Evolutionary conservation across 2,113 vertebrate species (phyloP).

Genomic region (Bufo gargarizans): DNA sequence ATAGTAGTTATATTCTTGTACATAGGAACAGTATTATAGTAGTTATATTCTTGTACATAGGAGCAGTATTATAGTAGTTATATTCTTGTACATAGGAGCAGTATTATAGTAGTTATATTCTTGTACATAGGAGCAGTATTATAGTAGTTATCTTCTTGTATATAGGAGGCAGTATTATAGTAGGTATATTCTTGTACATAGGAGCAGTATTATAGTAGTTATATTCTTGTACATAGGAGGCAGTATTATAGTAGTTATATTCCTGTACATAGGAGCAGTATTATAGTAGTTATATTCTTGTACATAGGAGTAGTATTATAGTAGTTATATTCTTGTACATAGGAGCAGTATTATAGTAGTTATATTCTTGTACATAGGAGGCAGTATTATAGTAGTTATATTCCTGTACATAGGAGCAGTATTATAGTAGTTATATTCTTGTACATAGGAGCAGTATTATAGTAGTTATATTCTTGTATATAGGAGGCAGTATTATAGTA

Average conservation of each 20-base stretch:
- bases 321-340: conserved; percentile 15
- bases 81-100: conserved; percentile 1
- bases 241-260: conserved; percentile 24
- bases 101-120: conserved; percentile 13
- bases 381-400: conserved; percentile 13
- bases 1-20: conserved; percentile 14
- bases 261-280: conserved; percentile 6
- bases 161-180: background rate
- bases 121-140: background rate
- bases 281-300: conserved; percentile 16
- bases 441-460: conserved; percentile 7
- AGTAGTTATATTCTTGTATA: conserved; percentile 16
- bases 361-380: conserved; percentile 15
- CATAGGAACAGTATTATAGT: background rate
- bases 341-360: conserved; percentile 6
- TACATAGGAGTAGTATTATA: conserved; percentile 5
- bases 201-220: background rate
- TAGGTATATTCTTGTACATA: conserved; percentile 14
- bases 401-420: conserved; percentile 7
- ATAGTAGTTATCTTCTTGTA: conserved; percentile 4
- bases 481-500: conserved; percentile 10
- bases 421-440: conserved; percentile 19
- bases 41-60: conserved; percentile 13
- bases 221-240: background rate
- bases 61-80: conserved; percentile 10